Conservation (phyloP, 1,140 invertebrate genomes). For the Plutomurus gul region DNA sequence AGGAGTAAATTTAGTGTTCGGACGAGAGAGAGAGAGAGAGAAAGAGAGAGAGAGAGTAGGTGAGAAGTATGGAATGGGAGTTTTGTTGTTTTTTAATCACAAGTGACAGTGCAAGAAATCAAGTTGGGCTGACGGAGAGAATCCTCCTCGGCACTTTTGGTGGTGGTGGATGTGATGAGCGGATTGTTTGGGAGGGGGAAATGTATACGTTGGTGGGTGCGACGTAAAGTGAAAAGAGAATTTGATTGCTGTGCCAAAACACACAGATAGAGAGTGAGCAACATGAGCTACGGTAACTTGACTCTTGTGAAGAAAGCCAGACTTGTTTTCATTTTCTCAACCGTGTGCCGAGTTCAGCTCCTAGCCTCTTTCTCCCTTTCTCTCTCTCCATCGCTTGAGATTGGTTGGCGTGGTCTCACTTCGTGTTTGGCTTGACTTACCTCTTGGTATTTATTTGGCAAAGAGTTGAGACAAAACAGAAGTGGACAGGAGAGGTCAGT, state of each 20-base stretch:
- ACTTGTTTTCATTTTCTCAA: background rate
- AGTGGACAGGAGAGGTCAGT: background rate
- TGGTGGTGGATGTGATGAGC: background rate
- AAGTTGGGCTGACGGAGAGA: background rate
- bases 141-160: too few species aligned
- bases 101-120: background rate
- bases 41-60: background rate
- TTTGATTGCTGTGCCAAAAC: background rate
- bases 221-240: background rate
- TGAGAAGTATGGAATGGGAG: background rate
- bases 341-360: background rate
- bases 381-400: background rate
- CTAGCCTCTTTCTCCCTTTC: background rate
- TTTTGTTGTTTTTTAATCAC: too few species aligned
- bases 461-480: background rate
- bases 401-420: background rate
- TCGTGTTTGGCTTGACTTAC: background rate
- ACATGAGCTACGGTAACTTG: background rate
- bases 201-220: background rate
- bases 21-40: too few species aligned
- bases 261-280: background rate
- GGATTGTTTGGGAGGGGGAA: background rate
- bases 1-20: too few species aligned
- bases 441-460: background rate
- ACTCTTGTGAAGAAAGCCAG: background rate